Conservation (phyloP, 2,888 invertebrate genomes). For the Lottia scabra region DNA sequence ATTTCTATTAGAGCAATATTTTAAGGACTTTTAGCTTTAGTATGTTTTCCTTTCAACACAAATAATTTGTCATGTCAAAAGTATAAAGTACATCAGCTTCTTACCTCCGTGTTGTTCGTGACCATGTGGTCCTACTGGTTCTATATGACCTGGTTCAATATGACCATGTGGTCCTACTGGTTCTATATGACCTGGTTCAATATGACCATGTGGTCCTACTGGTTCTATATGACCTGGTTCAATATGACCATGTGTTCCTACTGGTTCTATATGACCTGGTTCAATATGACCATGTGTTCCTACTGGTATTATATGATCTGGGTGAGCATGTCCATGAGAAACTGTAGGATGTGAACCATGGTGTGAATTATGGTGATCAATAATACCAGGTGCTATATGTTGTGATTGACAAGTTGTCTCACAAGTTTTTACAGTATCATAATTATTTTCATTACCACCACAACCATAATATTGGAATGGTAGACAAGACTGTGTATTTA, state of each 20-base stretch:
- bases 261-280: not conserved
- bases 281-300: not conserved
- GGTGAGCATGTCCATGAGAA: not conserved
- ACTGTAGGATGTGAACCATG: not conserved
- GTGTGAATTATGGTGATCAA: not conserved
- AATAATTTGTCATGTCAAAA: too few species aligned
- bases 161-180: too few species aligned
- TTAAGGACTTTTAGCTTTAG: too few species aligned
- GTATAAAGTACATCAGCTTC: too few species aligned
- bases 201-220: too few species aligned
- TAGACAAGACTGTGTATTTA: not conserved
- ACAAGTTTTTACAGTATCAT: not conserved
- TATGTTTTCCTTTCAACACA: too few species aligned
- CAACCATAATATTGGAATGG: not conserved
- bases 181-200: too few species aligned
- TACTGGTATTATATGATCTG: not conserved
- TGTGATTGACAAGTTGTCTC: not conserved
- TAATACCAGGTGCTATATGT: not conserved
- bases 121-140: too few species aligned
- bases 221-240: too few species aligned
- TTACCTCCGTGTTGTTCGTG: too few species aligned
- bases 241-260: not conserved
- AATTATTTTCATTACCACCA: not conserved
- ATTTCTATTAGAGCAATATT: too few species aligned
- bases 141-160: too few species aligned